Percentiles rank a stretch among this genome's conserved stretches.
phyloP scores from a whole-genome alignment of 1,140 invertebrate species.

The Drosophila mojavensis region DNA sequence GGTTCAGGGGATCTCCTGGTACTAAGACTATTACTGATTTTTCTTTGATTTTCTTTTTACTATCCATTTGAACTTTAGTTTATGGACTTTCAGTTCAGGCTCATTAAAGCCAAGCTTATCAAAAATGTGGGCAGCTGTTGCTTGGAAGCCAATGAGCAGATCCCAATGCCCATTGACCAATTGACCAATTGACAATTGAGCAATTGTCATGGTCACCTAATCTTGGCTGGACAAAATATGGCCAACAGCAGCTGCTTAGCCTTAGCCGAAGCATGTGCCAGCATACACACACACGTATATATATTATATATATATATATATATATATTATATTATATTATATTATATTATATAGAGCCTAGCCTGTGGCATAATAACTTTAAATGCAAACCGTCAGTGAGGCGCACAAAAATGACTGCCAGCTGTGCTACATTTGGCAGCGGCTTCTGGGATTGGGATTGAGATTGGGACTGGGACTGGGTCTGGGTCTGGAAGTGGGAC shows the following conservation, averaged over 20 bases:
- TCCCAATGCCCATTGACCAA: constrained; percentile 21
- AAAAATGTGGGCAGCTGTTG: background rate
- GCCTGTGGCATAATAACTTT: constrained; percentile 63
- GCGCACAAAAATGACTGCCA: constrained; percentile 64
- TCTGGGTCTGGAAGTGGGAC: background rate
- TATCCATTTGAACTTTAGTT: too few relatives aligned
- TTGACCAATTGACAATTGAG: constrained; percentile 42
- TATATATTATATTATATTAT: background rate
- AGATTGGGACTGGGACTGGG: constrained; percentile 16
- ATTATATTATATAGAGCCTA: constrained; percentile 13
- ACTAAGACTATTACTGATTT: too few relatives aligned
- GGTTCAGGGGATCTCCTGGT: too few relatives aligned
- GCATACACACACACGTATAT: background rate
- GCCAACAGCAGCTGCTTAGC: constrained; percentile 34
- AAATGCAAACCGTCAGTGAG: constrained; percentile 67
- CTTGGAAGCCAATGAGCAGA: constrained; percentile 4
- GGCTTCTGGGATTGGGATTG: constrained; percentile 22
- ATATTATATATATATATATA: background rate
- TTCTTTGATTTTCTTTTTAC: too few relatives aligned
- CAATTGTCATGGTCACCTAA: constrained; percentile 80
- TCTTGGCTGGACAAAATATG: constrained; percentile 50
- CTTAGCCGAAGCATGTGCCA: constrained; percentile 44
- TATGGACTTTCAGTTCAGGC: too few relatives aligned
- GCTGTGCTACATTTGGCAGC: constrained; percentile 63
- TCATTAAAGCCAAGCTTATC: background rate